Evolutionary conservation across 2,888 invertebrate species (phyloP).

Genomic region (Bellardia pandia): DNA sequence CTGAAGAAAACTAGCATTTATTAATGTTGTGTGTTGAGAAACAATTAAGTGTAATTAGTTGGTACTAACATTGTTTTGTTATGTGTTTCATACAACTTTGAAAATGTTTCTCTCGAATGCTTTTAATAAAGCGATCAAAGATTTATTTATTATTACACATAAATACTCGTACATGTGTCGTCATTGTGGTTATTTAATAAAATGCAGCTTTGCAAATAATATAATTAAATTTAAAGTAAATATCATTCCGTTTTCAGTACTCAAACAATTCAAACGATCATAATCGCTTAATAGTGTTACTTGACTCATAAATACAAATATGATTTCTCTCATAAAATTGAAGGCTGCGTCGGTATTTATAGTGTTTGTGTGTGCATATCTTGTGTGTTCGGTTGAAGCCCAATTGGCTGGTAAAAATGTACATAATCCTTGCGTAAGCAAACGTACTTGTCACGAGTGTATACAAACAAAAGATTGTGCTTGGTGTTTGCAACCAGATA

Average conservation of each 20-base stretch:
- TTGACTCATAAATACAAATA: slow-evolving; percentile 36
- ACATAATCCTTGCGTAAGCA: slow-evolving; percentile 92
- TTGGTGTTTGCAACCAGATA: slow-evolving; percentile 89
- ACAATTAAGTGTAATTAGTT: not conserved
- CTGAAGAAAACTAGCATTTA: not conserved
- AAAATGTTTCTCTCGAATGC: not conserved
- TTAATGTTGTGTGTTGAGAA: not conserved
- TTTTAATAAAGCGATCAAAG: not conserved
- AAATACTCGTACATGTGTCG: not conserved
- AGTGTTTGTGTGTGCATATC: slow-evolving; percentile 67
- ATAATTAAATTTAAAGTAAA: not conserved
- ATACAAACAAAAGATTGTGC: slow-evolving; percentile 94
- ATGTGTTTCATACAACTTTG: not conserved
- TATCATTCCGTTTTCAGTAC: slow-evolving; percentile 20
- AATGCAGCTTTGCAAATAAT: slow-evolving; percentile 22
- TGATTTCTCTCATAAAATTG: slow-evolving; percentile 52
- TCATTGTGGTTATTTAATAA: slow-evolving; percentile 35
- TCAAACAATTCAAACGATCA: slow-evolving; percentile 20
- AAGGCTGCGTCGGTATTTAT: slow-evolving; percentile 53
- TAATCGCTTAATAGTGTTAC: not conserved
- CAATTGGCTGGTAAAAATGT: slow-evolving; percentile 78
- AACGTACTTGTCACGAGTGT: slow-evolving; percentile 94
- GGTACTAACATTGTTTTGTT: too few species aligned
- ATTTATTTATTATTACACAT: not conserved
- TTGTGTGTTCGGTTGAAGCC: slow-evolving; percentile 67